Evolutionary conservation across 2,888 invertebrate genomes (phyloP).

Genomic region (Tigriopus californicus): DNA sequence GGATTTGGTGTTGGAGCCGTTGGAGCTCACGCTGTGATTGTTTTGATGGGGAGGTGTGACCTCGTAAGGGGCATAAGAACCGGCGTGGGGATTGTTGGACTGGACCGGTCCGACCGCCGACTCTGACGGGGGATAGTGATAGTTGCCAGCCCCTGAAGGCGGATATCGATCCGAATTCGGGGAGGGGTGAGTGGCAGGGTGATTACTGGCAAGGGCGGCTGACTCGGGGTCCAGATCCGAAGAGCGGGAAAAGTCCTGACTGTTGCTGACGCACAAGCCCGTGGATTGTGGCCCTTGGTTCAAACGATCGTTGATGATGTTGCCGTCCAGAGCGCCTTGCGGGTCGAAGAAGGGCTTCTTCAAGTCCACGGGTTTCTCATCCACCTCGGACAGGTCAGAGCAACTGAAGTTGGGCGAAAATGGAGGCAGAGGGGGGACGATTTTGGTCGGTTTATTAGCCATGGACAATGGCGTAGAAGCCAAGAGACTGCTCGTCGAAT

Average conservation of each 20-base stretch:
- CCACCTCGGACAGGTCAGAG: neutral
- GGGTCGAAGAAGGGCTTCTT: neutral
- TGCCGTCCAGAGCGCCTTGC: neutral
- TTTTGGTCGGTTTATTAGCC: neutral
- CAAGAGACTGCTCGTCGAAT: neutral
- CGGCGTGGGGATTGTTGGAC: conserved; percentile 19
- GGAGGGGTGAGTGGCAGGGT: conserved; percentile 13
- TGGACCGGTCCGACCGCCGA: conserved; percentile 18
- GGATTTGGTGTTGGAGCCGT: conserved; percentile 48
- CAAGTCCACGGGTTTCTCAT: neutral
- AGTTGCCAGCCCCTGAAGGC: conserved; percentile 15
- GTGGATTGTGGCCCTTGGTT: neutral
- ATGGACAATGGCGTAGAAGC: neutral
- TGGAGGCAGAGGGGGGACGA: conserved; percentile 8
- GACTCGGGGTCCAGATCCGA: neutral
- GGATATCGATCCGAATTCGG: conserved; percentile 15
- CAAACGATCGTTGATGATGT: neutral
- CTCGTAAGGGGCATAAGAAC: neutral
- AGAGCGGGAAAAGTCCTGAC: neutral
- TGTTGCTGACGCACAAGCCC: too few relatives aligned
- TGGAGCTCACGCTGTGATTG: conserved; percentile 5
- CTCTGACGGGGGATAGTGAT: conserved; percentile 18
- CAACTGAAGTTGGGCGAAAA: conserved; percentile 7
- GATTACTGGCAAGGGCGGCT: conserved; percentile 10
- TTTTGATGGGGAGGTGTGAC: conserved; percentile 4